Evolutionary conservation across 2,113 vertebrate species (phyloP).

Genomic region (Nanorana parkeri): DNA sequence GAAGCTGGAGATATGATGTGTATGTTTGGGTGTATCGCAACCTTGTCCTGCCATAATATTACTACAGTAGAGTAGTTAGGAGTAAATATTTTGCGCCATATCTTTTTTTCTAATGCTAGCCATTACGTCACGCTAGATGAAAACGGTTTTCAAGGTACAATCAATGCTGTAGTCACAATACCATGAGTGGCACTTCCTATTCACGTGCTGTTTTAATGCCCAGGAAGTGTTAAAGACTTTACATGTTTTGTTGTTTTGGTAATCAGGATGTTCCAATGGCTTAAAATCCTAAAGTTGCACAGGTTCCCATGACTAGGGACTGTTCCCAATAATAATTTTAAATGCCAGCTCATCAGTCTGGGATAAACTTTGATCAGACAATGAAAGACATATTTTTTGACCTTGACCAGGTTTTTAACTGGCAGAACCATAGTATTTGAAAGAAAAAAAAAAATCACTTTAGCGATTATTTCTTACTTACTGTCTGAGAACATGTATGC

Average conservation of each 20-base stretch:
- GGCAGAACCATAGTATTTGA: too few species aligned
- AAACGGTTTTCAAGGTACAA: not conserved
- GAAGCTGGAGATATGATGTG: slow-evolving; percentile 4
- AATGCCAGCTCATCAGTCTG: too few species aligned
- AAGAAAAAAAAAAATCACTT: too few species aligned
- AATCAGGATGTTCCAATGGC: slow-evolving; percentile 12
- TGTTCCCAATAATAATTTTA: not conserved
- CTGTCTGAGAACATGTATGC: too few species aligned
- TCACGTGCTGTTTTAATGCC: not conserved
- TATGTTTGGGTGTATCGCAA: slow-evolving; percentile 10
- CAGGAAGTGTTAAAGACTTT: slow-evolving; percentile 16
- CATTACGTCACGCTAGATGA: not conserved
- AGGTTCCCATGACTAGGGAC: not conserved
- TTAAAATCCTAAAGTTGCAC: not conserved
- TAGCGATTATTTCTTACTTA: too few species aligned
- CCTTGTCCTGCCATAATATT: slow-evolving; percentile 14
- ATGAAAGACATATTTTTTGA: too few species aligned
- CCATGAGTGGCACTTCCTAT: not conserved
- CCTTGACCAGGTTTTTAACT: too few species aligned
- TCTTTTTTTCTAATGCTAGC: not conserved
- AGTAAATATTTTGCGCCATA: slow-evolving; percentile 20
- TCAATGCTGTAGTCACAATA: slow-evolving; percentile 8
- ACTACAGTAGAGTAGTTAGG: not conserved
- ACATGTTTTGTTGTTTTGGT: slow-evolving; percentile 11
- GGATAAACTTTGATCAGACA: too few species aligned